These are phyloP conservation scores for Centrocercus urophasianus DNA, from an alignment of 2,113 vertebrate genomes.

Conservation along the genomic window DNA sequence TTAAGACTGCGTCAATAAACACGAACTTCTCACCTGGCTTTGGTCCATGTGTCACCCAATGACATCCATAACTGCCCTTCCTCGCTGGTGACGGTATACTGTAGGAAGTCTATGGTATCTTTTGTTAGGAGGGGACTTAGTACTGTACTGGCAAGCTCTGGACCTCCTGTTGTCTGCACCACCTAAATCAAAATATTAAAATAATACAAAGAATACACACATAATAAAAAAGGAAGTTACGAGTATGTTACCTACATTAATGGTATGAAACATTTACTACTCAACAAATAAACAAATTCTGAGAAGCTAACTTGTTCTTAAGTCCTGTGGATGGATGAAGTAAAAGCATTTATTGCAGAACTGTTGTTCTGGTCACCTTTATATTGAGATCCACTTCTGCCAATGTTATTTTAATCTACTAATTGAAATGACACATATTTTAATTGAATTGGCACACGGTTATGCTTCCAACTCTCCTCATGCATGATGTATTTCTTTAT, in stretches of 20 bases:
- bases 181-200: conserved; percentile 78
- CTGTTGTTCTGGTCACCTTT: not conserved
- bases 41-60: conserved; percentile 91
- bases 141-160: conserved; percentile 87
- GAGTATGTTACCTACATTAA: not conserved
- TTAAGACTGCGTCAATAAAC: not conserved
- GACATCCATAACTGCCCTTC: conserved; percentile 92
- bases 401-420: not conserved
- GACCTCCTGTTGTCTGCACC: conserved; percentile 89
- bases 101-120: conserved; percentile 91
- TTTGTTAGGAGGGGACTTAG: conserved; percentile 90
- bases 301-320: not conserved
- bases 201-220: not conserved
- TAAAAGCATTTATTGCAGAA: not conserved
- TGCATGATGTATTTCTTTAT: not conserved
- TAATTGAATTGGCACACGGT: not conserved
- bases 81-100: conserved; percentile 80
- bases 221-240: not conserved
- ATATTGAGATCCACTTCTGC: not conserved
- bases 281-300: not conserved
- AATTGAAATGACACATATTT: not conserved
- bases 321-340: not conserved
- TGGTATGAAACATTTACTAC: not conserved
- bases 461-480: not conserved
- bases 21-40: conserved; percentile 83